Base-by-base conservation (phyloP, 2,113 vertebrate species). In the Callospermophilus lateralis region DNA sequence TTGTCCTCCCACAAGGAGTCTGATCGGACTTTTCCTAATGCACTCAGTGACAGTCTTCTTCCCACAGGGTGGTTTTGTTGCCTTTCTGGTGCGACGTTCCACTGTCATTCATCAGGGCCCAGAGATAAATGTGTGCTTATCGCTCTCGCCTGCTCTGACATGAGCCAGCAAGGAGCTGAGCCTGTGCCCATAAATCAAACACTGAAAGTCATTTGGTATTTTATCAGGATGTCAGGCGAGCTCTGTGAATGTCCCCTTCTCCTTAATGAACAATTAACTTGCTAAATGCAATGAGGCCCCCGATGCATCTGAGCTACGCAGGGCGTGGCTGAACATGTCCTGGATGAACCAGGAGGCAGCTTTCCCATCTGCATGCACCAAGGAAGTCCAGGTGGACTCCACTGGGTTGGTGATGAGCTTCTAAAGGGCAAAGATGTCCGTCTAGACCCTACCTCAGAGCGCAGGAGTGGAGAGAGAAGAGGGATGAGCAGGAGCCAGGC, bases 1-100 rank as follows among this genome's bases (percentile, higher is more conserved):
- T 98, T 98, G 98, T 98, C 97, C 94, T 99, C 98, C 98, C 98
- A 98, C 97, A 97, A 98, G 98, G 98, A 98, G 98, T 98, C 97
- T 98, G 98, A 98, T 98, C 98, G 93, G 98, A 96, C 97, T 98
- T 98, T 98, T 98, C 95, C 94, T 95, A 94, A 86, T 95, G 93
- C 97, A 92, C 26, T 94, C 97, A 93, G 96, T 92, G 97, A 97
- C 98, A 98, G 98, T 95, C 97, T 89, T 96, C 96, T 98, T 97
- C 97, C 97, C 96, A 97, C 78, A 91, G 97, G 97, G 97, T 97
- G 88, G 91, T 96, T 98, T 97, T 97, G 96, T 98, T 98, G 97
- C 96, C 92, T 96, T 98, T 98, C 94, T 93, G 95, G 96, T 58
- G 85, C 73, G 93, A 81, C 30, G 32, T 83, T 97, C 97, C 97